A percentile compares a stretch with the other conserved stretches of the same genome.
Evolutionary conservation across 2,113 vertebrate species (phyloP).

Genomic region (Ceyx margarethae): DNA sequence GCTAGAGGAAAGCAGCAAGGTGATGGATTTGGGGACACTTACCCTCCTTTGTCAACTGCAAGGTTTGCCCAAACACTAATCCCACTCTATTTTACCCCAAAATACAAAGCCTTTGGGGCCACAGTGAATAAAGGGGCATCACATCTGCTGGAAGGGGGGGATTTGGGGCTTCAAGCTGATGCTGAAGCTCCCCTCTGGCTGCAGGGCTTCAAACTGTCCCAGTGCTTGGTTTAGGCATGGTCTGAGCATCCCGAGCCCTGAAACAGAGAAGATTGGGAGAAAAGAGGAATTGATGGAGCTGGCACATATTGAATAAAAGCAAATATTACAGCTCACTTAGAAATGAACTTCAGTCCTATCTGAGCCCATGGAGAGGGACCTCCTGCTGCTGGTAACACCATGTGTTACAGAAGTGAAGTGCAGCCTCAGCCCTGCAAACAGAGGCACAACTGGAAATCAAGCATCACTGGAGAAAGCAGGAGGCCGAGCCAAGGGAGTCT

Average conservation of each 20-base stretch:
- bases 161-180: fast-evolving
- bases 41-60: fast-evolving
- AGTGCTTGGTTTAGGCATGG: not conserved
- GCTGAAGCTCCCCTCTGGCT: not conserved
- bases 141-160: fast-evolving
- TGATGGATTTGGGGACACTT: not conserved
- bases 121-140: not conserved
- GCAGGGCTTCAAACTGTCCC: fast-evolving
- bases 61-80: not conserved
- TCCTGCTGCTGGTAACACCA: not conserved
- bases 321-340: not conserved
- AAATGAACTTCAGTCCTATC: not conserved
- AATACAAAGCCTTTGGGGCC: not conserved
- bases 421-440: fast-evolving
- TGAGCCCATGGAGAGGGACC: fast-evolving
- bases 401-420: not conserved
- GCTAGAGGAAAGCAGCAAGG: not conserved
- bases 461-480: not conserved
- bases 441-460: not conserved
- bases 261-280: not conserved
- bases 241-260: not conserved
- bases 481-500: not conserved
- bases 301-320: not conserved
- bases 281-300: not conserved
- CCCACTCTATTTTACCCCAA: not conserved